Evolutionary conservation across 1,140 invertebrate species (phyloP), one percentile per base, ranked within the genome.

Genomic region (Papilio xuthus): DNA sequence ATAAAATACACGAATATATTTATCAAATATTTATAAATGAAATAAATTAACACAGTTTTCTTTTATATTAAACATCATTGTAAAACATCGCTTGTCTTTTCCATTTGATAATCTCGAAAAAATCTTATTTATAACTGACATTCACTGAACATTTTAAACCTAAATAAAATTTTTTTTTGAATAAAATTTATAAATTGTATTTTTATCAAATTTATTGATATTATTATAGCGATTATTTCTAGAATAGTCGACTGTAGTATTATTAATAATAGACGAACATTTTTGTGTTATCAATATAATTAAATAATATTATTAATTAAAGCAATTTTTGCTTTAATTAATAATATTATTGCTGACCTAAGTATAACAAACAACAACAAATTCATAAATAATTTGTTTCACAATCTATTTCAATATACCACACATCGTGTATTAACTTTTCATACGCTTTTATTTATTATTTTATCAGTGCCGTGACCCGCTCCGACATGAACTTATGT

Each of bases 401-500:
- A 18, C 18, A 50, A 50, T 18, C 47, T n/a, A 50, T 50, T 1
- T 50, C 4, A 50, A 18, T 50, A 50, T 67, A 28, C 60, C 60
- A 67, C 60, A 67, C 60, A 67, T 26, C 26, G 60, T 28, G 60
- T 28, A 37, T 6, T 37, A 37, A 37, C 32, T 37, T 37, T 37
- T 37, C 32, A 15, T 50, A 50, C 4, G 2, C 10, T 10, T 50
- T 18, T 50, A 6, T 50, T 50, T 50, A 15, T 56, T 28, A 32
- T 26, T 67, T 67, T 53, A 53, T 53, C 50, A 60, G 56, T 26
- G 28, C 26, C 23, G 60, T 60, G 56, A 26, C 60, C 60, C 60
- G 26, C 60, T 67, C 60, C 32, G 60, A 67, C 60, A 26, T 32
- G 60, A 67, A 32, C 60, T 67, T 28, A 67, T 67, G 26, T 67